Conservation (phyloP, 1,140 invertebrate species). For the Pomphorhynchus laevis region DNA sequence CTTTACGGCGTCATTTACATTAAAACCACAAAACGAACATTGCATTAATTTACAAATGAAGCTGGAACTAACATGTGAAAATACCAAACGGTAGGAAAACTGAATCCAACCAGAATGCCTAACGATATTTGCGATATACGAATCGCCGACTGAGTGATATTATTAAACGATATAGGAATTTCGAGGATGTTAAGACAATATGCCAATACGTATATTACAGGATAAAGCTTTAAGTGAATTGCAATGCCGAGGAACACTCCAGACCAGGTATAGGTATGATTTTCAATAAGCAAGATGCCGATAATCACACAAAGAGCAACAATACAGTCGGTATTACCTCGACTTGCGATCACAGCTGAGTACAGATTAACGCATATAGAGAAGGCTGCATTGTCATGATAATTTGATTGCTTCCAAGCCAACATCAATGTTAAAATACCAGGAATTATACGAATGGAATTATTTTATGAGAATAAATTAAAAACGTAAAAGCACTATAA, state of each 20-base stretch:
- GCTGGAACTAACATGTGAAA: too few species aligned
- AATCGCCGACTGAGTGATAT: too few species aligned
- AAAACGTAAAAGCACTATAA: constrained; percentile 25
- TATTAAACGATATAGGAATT: too few species aligned
- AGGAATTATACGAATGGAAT: constrained; percentile 53
- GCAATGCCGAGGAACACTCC: constrained; percentile 1
- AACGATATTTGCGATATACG: too few species aligned
- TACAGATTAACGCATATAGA: constrained; percentile 39
- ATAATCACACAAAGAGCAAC: constrained; percentile 42
- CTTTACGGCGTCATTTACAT: too few species aligned
- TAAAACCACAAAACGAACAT: too few species aligned
- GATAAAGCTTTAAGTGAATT: constrained; percentile 19
- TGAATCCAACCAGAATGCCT: too few species aligned
- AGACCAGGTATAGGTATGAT: constrained; percentile 12
- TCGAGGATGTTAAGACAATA: constrained; percentile 50
- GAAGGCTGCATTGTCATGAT: constrained; percentile 15
- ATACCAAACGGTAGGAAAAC: too few species aligned
- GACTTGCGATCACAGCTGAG: constrained; percentile 48
- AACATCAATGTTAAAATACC: constrained; percentile 20
- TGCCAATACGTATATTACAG: constrained; percentile 44
- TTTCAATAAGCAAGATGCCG: constrained; percentile 23
- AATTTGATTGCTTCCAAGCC: constrained; percentile 10
- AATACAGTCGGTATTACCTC: constrained; percentile 70
- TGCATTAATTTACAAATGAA: too few species aligned
- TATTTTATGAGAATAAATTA: constrained; percentile 52